Percentiles rank a stretch among this genome's conserved stretches.
phyloP scores from a whole-genome alignment of 2,797 vertebrate genomes.

The Pitangus sulphuratus region DNA sequence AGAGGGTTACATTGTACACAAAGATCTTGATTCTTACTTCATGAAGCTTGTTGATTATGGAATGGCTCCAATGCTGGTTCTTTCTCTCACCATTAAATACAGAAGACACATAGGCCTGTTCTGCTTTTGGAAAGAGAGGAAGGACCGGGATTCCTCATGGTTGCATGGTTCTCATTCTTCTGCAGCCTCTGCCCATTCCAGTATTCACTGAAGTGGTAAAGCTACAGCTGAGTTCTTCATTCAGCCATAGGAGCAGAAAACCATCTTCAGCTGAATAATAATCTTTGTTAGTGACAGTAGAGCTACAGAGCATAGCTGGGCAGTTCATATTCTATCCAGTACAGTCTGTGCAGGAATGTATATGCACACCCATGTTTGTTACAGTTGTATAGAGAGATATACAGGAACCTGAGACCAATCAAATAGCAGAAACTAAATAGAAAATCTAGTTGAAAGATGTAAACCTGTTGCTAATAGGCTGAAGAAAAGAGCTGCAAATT shows the following conservation, averaged over 20 bases:
- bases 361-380: not conserved
- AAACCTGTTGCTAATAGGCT: conserved; percentile 5
- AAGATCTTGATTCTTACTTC: not conserved
- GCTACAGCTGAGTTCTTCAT: not conserved
- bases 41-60: not conserved
- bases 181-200: not conserved
- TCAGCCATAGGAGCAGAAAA: not conserved
- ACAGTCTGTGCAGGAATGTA: not conserved
- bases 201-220: not conserved
- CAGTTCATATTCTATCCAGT: not conserved
- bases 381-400: not conserved
- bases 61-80: not conserved
- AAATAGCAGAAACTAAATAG: not conserved
- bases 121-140: not conserved
- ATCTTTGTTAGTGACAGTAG: not conserved
- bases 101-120: not conserved
- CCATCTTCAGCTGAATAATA: not conserved
- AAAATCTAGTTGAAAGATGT: not conserved
- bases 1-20: not conserved
- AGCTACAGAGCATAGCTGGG: not conserved
- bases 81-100: not conserved
- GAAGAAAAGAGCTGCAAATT: not conserved
- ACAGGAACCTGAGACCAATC: not conserved
- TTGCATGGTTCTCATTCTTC: not conserved
- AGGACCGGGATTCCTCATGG: not conserved